Evolutionary conservation across 2,888 invertebrate genomes (phyloP), one percentile per base, ranked within the genome.

Genomic region (Agrilus mali): DNA sequence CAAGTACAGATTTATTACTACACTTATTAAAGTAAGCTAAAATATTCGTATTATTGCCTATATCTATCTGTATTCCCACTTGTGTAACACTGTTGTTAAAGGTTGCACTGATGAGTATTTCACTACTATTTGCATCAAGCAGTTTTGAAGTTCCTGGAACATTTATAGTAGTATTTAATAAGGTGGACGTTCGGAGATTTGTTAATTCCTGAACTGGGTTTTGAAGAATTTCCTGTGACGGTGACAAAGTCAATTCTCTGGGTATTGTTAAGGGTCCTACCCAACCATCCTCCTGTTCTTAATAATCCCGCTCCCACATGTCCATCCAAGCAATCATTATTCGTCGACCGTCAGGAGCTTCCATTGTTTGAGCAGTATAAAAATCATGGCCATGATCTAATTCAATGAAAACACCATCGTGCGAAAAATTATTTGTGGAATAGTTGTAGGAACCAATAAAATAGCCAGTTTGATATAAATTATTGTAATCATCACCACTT

Each of bases 231-330:
- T 4, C 10, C 10, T 10, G 10, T 27, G 27, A 27, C 10, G 27
- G 10, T 10, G 27, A 27, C 8, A 72, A 48, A 1, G 47, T 50
- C n/a, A 72, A 50, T 37, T 48, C 50, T 51, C 71, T 62, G 1
- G 68, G 60, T 4, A 72, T 49, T 3, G 68, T 67, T 59, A 69
- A 63, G 36, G 60, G 60, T 2, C 72, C 71, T n/a, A 66, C 63
- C 49, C 63, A 72, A 3, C 68, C 68, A 42, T 67, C 63, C 1
- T 54, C 33, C 6, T 60, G 55, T 42, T 71, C 70, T 1, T 68
- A 66, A 49, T 70, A 70, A 6, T 45, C 36, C 15, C 60, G 48
- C 4, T 68, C 67, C 72, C 72, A 72, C 68, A 67, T 71, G 48
- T 67, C 66, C 33, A 62, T 48, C 72, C 72, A 72, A 10, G 66